phyloP scores from a whole-genome alignment of 2,113 vertebrate genomes.

The Entosphenus tridentatus region DNA sequence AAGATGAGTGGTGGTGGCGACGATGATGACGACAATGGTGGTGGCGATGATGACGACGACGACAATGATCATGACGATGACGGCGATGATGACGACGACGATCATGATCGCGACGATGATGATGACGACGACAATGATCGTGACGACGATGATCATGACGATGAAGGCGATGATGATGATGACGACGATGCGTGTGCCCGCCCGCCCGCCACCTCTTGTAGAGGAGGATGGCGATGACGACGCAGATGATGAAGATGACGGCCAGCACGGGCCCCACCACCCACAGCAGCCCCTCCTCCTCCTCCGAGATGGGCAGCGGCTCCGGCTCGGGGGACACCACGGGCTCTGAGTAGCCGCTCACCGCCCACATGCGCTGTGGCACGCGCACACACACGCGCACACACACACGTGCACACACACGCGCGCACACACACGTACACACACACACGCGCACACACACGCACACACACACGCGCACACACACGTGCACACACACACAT shows the following conservation, averaged over 20 bases:
- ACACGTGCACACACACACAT: constrained; percentile 31
- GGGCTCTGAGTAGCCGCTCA: constrained; percentile 69
- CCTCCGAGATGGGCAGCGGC: constrained; percentile 49
- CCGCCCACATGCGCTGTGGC: constrained; percentile 47
- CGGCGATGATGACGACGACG: too few species aligned
- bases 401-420: neutral
- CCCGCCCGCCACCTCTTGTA: constrained; percentile 73
- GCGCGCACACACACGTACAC: neutral
- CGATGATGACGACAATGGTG: too few species aligned
- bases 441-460: neutral
- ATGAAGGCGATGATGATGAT: too few species aligned
- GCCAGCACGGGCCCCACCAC: constrained; percentile 85
- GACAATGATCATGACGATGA: too few species aligned
- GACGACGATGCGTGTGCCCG: too few species aligned
- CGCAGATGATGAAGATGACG: constrained; percentile 96
- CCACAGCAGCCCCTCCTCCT: constrained; percentile 88
- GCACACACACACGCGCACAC: constrained; percentile 17
- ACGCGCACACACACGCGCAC: neutral
- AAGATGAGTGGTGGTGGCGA: constrained; percentile 43
- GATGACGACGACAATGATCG: too few species aligned
- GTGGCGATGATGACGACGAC: too few species aligned
- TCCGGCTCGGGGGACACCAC: constrained; percentile 47
- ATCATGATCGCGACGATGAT: too few species aligned
- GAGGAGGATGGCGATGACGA: constrained; percentile 85
- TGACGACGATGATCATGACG: too few species aligned